Evolutionary conservation across 2,797 vertebrate species (phyloP).

Genomic region (Melanotaenia trifasciata): DNA sequence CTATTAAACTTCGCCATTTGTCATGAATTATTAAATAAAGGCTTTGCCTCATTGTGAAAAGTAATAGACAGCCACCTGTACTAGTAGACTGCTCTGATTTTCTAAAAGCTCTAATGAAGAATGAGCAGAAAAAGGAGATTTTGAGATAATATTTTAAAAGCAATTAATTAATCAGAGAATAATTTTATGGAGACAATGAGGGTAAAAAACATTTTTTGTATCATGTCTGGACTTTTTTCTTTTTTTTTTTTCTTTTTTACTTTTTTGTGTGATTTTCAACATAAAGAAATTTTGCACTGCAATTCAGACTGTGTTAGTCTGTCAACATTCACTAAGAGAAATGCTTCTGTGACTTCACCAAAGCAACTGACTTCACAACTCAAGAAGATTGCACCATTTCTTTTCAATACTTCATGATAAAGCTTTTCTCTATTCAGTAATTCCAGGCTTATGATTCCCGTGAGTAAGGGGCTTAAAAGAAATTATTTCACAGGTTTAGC

Average conservation of each 20-base stretch:
- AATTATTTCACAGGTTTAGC: slow-evolving; percentile 25
- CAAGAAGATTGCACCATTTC: slow-evolving; percentile 21
- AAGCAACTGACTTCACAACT: slow-evolving; percentile 7
- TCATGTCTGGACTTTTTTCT: background rate
- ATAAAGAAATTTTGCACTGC: background rate
- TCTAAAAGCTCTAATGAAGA: background rate
- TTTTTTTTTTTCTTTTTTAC: no score
- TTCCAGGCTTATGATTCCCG: slow-evolving; percentile 30
- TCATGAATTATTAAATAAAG: slow-evolving; percentile 8
- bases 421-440: slow-evolving; percentile 37
- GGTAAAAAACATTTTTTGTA: background rate
- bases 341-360: slow-evolving; percentile 19
- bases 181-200: background rate
- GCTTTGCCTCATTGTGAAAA: slow-evolving; percentile 1
- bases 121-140: no score
- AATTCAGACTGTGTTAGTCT: background rate
- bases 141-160: background rate
- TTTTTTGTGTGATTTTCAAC: background rate
- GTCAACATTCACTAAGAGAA: slow-evolving; percentile 8
- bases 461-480: slow-evolving; percentile 31
- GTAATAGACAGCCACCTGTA: slow-evolving; percentile 28
- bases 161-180: background rate
- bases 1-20: background rate
- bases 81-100: background rate
- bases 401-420: slow-evolving; percentile 18